Conservation (phyloP, 2,888 invertebrate genomes). For the Spialia ferax region DNA sequence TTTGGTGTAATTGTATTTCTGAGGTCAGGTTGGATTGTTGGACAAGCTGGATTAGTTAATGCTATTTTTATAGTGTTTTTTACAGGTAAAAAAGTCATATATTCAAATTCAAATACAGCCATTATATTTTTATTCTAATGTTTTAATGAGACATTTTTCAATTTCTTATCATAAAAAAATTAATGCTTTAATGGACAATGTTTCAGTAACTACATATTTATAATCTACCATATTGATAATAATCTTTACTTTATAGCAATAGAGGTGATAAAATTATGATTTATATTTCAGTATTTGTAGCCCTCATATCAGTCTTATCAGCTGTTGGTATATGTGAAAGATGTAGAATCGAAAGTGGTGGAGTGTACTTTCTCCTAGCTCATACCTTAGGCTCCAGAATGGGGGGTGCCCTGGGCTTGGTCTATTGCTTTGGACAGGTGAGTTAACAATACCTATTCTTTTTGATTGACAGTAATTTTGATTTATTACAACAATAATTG, state of each 20-base stretch:
- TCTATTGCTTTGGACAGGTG: conserved; percentile 99
- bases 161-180: no score
- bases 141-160: no score
- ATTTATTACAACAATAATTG: no score
- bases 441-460: no score
- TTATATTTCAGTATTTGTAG: conserved; percentile 91
- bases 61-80: conserved; percentile 93
- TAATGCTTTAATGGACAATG: no score
- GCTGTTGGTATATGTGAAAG: conserved; percentile 98
- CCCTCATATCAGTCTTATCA: conserved; percentile 96
- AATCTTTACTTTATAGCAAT: background rate
- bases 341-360: conserved; percentile 98
- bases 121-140: no score
- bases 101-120: no score
- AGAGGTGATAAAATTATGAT: background rate
- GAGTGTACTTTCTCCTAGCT: conserved; percentile 97
- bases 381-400: conserved; percentile 97
- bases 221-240: background rate
- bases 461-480: no score
- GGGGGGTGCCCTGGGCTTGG: conserved; percentile 96
- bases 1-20: conserved; percentile 99
- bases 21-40: conserved; percentile 99
- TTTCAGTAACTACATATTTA: background rate
- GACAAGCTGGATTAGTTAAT: conserved; percentile 94
- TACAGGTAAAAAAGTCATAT: conserved; percentile 85